These are phyloP conservation scores for Tinamus major DNA, from an alignment of 2,797 vertebrate species.

Conservation along the genomic window DNA sequence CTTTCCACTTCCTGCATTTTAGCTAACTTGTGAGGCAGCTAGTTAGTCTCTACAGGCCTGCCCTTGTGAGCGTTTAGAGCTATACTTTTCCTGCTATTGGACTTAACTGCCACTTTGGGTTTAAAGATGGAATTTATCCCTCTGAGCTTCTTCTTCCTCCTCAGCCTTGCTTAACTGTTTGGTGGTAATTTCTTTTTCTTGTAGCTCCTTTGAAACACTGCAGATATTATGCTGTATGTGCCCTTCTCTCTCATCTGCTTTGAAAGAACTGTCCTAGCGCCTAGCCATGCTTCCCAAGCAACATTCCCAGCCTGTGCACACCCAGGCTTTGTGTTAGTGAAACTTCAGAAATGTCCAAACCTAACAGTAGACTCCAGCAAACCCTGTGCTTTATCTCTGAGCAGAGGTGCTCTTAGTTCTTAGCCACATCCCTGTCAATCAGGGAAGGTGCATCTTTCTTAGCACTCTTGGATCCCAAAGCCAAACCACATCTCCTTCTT, in stretches of 20 bases:
- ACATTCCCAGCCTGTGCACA: background rate
- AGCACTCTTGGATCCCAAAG: background rate
- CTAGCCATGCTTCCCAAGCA: background rate
- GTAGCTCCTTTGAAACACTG: background rate
- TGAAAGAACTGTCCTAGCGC: background rate
- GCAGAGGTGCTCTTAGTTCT: background rate
- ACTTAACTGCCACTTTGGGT: background rate
- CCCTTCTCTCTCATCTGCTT: background rate
- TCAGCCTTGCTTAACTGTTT: constrained; percentile 1
- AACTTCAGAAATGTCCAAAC: background rate
- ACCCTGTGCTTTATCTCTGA: rapidly evolving
- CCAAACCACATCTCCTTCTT: background rate
- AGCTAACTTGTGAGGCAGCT: background rate
- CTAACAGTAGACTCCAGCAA: background rate
- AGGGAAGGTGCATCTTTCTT: background rate
- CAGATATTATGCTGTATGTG: background rate
- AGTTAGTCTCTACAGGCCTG: background rate
- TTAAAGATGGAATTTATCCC: background rate
- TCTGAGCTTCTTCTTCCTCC: background rate
- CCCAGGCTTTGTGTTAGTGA: background rate
- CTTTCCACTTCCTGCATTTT: background rate
- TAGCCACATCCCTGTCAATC: background rate
- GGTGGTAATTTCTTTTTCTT: constrained; percentile 32
- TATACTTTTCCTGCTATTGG: background rate
- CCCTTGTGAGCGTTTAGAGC: background rate